Evolutionary conservation across 2,797 vertebrate species (phyloP).

Genomic region (Gallirallus australis): DNA sequence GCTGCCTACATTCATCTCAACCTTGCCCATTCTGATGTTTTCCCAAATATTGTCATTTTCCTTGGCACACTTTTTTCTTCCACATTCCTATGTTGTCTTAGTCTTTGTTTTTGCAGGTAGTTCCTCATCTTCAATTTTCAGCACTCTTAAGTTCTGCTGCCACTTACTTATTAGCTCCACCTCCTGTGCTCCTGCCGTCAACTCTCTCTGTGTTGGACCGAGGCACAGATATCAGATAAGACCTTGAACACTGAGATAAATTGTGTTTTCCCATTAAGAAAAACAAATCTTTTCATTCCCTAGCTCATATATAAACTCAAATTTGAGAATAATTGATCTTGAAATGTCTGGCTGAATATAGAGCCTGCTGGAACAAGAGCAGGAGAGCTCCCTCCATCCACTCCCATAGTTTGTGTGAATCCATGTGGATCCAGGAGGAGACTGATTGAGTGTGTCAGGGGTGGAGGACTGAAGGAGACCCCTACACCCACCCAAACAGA

Average conservation of each 20-base stretch:
- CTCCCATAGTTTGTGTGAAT: conserved; percentile 52
- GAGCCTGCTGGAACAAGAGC: conserved; percentile 7
- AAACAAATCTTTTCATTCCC: neutral
- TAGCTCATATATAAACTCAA: neutral
- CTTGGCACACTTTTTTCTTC: neutral
- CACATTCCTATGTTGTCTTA: neutral
- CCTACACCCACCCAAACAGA: conserved; percentile 16
- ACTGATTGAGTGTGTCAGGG: conserved; percentile 46
- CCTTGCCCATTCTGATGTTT: neutral
- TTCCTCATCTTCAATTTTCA: neutral
- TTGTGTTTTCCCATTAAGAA: neutral
- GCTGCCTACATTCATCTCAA: neutral
- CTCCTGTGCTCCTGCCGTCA: neutral
- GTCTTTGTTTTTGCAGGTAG: neutral
- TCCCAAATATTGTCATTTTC: neutral
- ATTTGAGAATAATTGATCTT: conserved; percentile 57
- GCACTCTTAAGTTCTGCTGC: neutral
- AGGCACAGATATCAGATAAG: neutral
- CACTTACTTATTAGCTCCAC: neutral
- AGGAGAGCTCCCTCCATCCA: conserved; percentile 10
- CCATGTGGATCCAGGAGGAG: conserved; percentile 48
- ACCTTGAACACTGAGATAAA: neutral
- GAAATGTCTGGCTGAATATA: conserved; percentile 28
- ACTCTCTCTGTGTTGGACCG: neutral
- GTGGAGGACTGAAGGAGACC: neutral